Evolutionary conservation across 2,797 vertebrate genomes (phyloP).

Genomic region (Crenuchus spilurus): DNA sequence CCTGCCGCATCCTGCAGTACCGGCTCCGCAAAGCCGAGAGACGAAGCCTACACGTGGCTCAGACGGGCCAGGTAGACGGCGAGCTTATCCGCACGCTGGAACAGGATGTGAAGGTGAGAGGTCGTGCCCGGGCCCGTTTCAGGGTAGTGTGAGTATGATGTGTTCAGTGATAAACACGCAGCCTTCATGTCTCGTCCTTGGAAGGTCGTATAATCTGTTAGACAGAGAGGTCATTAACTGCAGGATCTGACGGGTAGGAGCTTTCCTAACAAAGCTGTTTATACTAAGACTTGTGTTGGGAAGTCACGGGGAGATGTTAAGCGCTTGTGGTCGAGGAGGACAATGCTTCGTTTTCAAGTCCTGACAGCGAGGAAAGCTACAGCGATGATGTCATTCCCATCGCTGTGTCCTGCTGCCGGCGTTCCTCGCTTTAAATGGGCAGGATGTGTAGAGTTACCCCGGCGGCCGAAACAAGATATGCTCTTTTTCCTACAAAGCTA

Average conservation of each 20-base stretch:
- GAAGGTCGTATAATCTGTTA: too few species aligned
- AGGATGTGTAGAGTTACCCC: conserved; percentile 47
- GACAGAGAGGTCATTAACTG: neutral
- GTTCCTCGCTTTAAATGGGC: conserved; percentile 52
- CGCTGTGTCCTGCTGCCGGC: conserved; percentile 43
- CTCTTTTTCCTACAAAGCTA: conserved; percentile 40
- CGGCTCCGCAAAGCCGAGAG: conserved; percentile 95
- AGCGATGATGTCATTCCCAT: conserved; percentile 62
- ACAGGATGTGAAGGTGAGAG: conserved; percentile 92
- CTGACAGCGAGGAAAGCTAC: conserved; percentile 31
- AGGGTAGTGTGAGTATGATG: neutral
- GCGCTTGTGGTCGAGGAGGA: conserved; percentile 41
- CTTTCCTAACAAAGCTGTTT: neutral
- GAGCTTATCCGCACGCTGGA: conserved; percentile 94
- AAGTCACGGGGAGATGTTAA: conserved; percentile 34
- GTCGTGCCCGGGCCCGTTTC: neutral
- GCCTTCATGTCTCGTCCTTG: too few species aligned
- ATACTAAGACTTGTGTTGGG: neutral
- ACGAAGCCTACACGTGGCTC: conserved; percentile 91
- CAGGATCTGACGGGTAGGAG: neutral
- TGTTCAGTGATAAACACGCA: too few species aligned
- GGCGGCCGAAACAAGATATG: conserved; percentile 36
- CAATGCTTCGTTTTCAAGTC: conserved; percentile 56
- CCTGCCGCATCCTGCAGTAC: conserved; percentile 97
- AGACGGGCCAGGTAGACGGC: conserved; percentile 93